Conservation (phyloP, 2,797 vertebrate species). For the Jordanella pulchra region DNA sequence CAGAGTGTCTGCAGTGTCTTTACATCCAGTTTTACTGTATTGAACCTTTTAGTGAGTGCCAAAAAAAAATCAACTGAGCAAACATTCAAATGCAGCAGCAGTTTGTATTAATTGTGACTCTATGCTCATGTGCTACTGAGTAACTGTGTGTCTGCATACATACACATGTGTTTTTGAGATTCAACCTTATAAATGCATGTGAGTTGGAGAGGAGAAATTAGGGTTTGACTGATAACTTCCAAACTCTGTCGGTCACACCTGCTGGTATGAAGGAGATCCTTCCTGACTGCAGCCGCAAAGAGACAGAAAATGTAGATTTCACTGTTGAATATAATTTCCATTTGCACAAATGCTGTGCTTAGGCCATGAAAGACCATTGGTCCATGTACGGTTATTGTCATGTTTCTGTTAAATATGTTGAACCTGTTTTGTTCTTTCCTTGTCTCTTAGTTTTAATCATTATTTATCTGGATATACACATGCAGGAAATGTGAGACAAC, state of each 20-base stretch:
- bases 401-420: not conserved
- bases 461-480: not conserved
- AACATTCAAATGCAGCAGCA: slow-evolving; percentile 68
- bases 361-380: not conserved
- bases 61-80: slow-evolving; percentile 50
- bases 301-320: slow-evolving; percentile 1
- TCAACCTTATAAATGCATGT: not conserved
- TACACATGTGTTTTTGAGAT: no score
- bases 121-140: slow-evolving; percentile 1
- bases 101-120: slow-evolving; percentile 48
- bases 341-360: not conserved
- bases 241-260: not conserved
- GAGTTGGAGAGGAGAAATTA: slow-evolving; percentile 25
- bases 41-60: slow-evolving; percentile 46
- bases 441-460: not conserved
- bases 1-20: slow-evolving; percentile 44
- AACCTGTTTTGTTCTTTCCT: not conserved
- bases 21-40: slow-evolving; percentile 47
- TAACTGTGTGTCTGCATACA: not conserved
- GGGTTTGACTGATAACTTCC: slow-evolving; percentile 53
- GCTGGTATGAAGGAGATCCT: slow-evolving; percentile 39
- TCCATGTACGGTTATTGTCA: not conserved
- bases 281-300: slow-evolving; percentile 33
- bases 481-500: not conserved
- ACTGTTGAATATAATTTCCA: not conserved